These are phyloP conservation scores for Orchestia grillus DNA, from an alignment of 1,140 invertebrate species.

Conservation along the genomic window DNA sequence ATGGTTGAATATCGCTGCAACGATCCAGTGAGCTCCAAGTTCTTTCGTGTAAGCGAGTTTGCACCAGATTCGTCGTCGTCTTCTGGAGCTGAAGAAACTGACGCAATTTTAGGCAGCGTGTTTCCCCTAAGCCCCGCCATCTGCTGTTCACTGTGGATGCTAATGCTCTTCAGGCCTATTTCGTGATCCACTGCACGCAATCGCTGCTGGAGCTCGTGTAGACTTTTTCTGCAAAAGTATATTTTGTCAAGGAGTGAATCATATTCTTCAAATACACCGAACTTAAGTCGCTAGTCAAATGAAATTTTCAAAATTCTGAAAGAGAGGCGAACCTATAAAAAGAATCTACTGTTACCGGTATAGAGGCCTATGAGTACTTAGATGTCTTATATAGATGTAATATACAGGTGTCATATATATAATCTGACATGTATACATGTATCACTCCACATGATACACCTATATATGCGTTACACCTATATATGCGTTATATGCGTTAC, in stretches of 20 bases:
- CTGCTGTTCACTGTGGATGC: background rate
- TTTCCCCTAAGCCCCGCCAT: background rate
- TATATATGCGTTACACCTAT: too few species aligned
- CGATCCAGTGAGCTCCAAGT: background rate
- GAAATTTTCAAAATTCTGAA: too few species aligned
- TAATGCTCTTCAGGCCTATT: background rate
- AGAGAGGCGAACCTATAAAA: too few species aligned
- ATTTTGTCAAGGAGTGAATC: background rate
- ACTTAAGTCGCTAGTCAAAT: too few species aligned
- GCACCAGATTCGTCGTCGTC: background rate
- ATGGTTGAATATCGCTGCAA: background rate
- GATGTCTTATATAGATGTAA: too few species aligned
- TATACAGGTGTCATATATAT: too few species aligned
- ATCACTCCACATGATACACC: too few species aligned
- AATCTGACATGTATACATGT: too few species aligned
- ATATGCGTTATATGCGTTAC: too few species aligned
- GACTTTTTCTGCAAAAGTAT: background rate
- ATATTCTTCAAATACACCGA: too few species aligned
- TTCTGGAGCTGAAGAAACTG: background rate
- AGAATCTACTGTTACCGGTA: too few species aligned
- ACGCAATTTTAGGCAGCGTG: background rate
- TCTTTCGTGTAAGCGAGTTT: background rate
- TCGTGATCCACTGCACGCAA: background rate
- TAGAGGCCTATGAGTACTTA: too few species aligned
- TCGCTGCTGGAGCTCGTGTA: constrained; percentile 13